These are phyloP conservation scores for Nerophis lumbriciformis DNA, from an alignment of 2,113 vertebrate species.

Conservation along the genomic window DNA sequence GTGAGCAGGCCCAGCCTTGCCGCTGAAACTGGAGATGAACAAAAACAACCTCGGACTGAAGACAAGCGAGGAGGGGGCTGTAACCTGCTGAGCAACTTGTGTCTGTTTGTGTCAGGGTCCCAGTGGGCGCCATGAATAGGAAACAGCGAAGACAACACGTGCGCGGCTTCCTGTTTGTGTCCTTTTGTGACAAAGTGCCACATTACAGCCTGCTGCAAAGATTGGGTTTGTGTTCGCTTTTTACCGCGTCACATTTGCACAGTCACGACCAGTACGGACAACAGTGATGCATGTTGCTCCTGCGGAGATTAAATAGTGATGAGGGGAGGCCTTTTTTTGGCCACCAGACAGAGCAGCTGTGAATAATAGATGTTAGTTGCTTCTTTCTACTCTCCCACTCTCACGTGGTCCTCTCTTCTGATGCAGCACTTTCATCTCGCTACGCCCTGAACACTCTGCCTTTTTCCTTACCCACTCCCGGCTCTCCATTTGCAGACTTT, in stretches of 20 bases:
- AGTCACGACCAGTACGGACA: background rate
- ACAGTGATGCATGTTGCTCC: background rate
- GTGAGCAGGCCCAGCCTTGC: conserved; percentile 6
- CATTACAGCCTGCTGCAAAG: background rate
- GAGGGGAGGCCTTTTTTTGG: conserved; percentile 47
- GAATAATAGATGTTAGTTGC: conserved; percentile 49
- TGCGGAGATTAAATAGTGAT: conserved; percentile 43
- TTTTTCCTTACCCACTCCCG: conserved; percentile 1
- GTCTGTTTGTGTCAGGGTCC: conserved; percentile 20
- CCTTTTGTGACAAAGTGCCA: conserved; percentile 8
- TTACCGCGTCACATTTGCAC: background rate
- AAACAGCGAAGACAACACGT: conserved; percentile 14
- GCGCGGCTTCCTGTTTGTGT: conserved; percentile 47
- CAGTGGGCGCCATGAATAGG: conserved; percentile 17
- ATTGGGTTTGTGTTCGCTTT: background rate
- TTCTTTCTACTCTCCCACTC: conserved; percentile 9
- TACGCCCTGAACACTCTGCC: conserved; percentile 18
- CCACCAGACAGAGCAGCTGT: conserved; percentile 27
- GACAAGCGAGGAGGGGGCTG: background rate
- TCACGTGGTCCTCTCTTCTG: conserved; percentile 33
- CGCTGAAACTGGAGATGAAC: conserved; percentile 44
- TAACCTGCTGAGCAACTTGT: conserved; percentile 25
- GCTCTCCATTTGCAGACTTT: background rate
- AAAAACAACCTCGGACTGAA: conserved; percentile 40
- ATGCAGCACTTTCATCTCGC: conserved; percentile 47